Conservation (phyloP, 2,888 invertebrate genomes). For the Ectemnius continuus region DNA sequence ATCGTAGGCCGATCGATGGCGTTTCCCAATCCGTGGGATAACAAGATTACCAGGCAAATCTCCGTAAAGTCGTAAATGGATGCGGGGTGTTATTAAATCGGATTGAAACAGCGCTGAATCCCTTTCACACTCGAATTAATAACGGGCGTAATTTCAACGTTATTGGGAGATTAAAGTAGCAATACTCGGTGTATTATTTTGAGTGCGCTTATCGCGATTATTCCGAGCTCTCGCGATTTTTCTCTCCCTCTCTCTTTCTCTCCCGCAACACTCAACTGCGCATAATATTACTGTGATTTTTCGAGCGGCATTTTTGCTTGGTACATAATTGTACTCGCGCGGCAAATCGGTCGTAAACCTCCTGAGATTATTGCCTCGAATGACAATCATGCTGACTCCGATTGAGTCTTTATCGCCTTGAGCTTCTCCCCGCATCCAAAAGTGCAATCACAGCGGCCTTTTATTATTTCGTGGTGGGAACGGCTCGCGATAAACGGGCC, state of each 20-base stretch:
- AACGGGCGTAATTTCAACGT: conserved; percentile 27
- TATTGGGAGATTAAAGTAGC: conserved; percentile 22
- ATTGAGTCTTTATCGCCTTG: conserved; percentile 27
- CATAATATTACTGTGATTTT: background rate
- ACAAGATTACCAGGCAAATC: conserved; percentile 14
- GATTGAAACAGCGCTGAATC: conserved; percentile 8
- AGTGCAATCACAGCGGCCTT: background rate
- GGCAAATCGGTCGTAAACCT: conserved; percentile 31
- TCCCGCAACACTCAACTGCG: conserved; percentile 13
- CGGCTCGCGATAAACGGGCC: too few relatives aligned
- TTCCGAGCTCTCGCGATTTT: conserved; percentile 7
- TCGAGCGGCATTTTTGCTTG: background rate
- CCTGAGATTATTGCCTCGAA: conserved; percentile 26
- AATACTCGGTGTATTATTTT: background rate
- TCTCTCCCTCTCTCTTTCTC: too few relatives aligned
- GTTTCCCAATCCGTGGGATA: conserved; percentile 38
- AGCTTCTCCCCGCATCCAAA: conserved; percentile 11
- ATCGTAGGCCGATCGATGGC: conserved; percentile 32
- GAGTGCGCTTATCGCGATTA: conserved; percentile 20
- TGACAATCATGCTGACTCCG: conserved; percentile 22
- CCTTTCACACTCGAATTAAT: conserved; percentile 17
- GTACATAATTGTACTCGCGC: conserved; percentile 2
- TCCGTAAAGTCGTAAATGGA: conserved; percentile 36
- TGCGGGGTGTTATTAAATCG: conserved; percentile 9
- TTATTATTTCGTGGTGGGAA: too few relatives aligned